These are phyloP conservation scores for Gobius niger DNA, from an alignment of 2,113 vertebrate species.

Conservation along the genomic window DNA sequence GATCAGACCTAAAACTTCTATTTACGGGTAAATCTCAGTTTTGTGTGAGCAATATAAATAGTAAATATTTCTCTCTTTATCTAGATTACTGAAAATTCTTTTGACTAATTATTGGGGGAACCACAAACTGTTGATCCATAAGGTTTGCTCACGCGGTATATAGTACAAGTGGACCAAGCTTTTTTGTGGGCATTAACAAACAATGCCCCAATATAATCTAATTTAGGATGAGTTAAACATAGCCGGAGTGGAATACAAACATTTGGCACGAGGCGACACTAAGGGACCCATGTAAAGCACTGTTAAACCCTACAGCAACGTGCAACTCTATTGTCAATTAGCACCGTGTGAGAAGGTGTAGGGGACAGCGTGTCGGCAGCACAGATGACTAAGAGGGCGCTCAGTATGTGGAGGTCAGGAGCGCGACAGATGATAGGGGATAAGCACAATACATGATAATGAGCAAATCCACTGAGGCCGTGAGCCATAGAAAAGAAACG, in stretches of 20 bases:
- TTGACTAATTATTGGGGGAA: too few relatives aligned
- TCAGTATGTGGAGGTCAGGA: conserved; percentile 48
- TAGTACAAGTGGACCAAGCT: not conserved
- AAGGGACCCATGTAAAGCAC: conserved; percentile 37
- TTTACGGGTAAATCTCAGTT: not conserved
- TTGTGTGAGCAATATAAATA: too few relatives aligned
- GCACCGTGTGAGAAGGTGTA: conserved; percentile 21
- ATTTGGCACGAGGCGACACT: conserved; percentile 37
- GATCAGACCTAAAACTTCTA: not conserved
- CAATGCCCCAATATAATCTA: conserved; percentile 39
- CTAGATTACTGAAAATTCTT: too few relatives aligned
- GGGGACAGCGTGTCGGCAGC: conserved; percentile 19
- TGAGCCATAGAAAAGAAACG: not conserved
- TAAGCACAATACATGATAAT: conserved; percentile 42
- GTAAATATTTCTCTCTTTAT: too few relatives aligned
- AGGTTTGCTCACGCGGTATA: not conserved
- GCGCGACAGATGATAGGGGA: conserved; percentile 18
- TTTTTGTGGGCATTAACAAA: conserved; percentile 13
- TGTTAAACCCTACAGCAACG: conserved; percentile 57
- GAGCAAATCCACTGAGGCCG: conserved; percentile 28
- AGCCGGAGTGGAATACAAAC: conserved; percentile 47
- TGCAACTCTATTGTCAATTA: conserved; percentile 39
- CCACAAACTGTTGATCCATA: not conserved
- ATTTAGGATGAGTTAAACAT: conserved; percentile 53
- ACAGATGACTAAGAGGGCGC: conserved; percentile 28